These are phyloP conservation scores for Acrocera orbiculus DNA, from an alignment of 2,888 invertebrate genomes.

Conservation along the genomic window DNA sequence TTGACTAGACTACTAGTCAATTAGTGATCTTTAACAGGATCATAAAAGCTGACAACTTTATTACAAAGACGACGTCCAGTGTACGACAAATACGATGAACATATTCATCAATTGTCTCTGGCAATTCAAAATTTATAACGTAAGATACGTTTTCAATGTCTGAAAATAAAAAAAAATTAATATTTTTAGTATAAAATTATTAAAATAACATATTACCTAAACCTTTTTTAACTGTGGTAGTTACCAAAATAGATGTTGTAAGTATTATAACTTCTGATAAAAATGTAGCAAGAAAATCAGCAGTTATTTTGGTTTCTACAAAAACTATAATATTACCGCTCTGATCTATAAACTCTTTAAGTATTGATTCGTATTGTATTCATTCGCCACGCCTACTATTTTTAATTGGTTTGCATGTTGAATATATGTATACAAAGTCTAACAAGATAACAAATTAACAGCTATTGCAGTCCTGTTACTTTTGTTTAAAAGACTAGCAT, in stretches of 20 bases:
- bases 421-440: too few species aligned
- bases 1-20: slow-evolving; percentile 48
- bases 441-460: too few species aligned
- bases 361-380: too few species aligned
- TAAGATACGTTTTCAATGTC: slow-evolving; percentile 76
- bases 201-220: slow-evolving; percentile 37
- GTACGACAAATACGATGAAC: slow-evolving; percentile 92
- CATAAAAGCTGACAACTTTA: slow-evolving; percentile 73
- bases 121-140: slow-evolving; percentile 85
- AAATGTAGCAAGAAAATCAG: slow-evolving; percentile 74
- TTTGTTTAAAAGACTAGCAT: too few species aligned
- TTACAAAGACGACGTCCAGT: slow-evolving; percentile 86
- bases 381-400: too few species aligned
- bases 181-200: background rate
- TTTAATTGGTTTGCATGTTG: too few species aligned
- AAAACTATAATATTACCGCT: slow-evolving; percentile 57
- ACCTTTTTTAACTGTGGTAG: slow-evolving; percentile 89
- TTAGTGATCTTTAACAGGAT: slow-evolving; percentile 40
- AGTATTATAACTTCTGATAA: slow-evolving; percentile 65
- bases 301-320: slow-evolving; percentile 75
- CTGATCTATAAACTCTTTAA: slow-evolving; percentile 20
- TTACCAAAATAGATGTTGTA: slow-evolving; percentile 91
- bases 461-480: too few species aligned
- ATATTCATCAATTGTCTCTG: slow-evolving; percentile 78
- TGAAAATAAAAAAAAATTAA: slow-evolving; percentile 17